Base-by-base conservation (phyloP, 2,888 invertebrate genomes). In the Hemistola chrysoprasaria region DNA sequence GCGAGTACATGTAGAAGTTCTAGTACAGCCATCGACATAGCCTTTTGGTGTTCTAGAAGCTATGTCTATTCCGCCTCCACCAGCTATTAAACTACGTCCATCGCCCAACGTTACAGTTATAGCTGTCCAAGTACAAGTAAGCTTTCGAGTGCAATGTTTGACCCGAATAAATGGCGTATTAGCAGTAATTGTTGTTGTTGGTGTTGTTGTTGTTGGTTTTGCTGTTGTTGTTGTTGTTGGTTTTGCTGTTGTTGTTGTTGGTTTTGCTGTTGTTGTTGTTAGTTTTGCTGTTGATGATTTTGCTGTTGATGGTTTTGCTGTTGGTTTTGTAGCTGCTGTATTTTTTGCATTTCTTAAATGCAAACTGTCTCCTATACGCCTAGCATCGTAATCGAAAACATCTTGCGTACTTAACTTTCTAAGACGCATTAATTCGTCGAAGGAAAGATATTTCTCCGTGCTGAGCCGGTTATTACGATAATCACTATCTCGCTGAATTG, bases 71-170 rank as follows among this genome's bases (percentile, higher is more conserved):
- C 54, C 60, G 4, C 50, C 59, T 3, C 42, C 50, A 21, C 51
- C 57, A 6, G 49, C 50, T 1, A 43, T 30, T 30, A 64, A 52
- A 2, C 62, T 25, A 20, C 57, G 64, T n/a, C 70, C 78, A 27
- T 62, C 65, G 8, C 47, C 54, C 32, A 55, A 66, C 38, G 66
- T 65, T 20, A 64, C 45, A 22, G 68, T 69, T 21, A 68, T 59
- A 36, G 66, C 71, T 21, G 87, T 83, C 87, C 87, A 87, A 4
- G 87, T 85, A 54, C 87, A 88, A 0, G 87, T 88, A 35, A 85
- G 50, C 56, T 78, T 78, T 25, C 87, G 74, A 11, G 85, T 84
- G 41, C 87, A 88, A 43, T 78, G 59, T 53, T 76, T 83, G 50
- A 70, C 53, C 36, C 75, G 64, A 36, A 61, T 46, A 56, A 73